Evolutionary conservation across 2,113 vertebrate genomes (phyloP), one percentile per base, ranked within the genome.

Genomic region (Percina caprodes): DNA sequence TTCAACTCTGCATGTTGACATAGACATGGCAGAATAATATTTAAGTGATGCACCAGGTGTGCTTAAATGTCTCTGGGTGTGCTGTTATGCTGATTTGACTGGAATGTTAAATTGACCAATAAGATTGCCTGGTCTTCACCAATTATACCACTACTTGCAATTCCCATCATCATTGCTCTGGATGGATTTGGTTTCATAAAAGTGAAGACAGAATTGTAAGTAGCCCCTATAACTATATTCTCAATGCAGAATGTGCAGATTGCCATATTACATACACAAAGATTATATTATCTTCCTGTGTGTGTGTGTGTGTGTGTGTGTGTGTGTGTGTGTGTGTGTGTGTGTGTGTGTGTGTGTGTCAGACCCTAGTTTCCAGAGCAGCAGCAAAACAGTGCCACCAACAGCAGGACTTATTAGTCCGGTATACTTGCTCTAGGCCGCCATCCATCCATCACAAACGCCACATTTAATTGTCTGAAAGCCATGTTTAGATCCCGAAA

Each of bases 391-490:
- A 91, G 93, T 92, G 87, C 88, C 91, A 79, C 71, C 77, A 78
- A 87, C 85, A 83, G 90, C 90, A 86, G n/a, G 0, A 83, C 73
- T 79, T 87, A 88, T 91, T 90, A 86, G 79, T 39, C 80, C 68
- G 11, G 69, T 78, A 61, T 24, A 79, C 67, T 85, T 63, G 70
- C 51, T 60, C 51, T 60, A 46, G 61, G 39, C 68, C 58, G 81
- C 79, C 88, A 83, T 91, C 91, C 94, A 97, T 97, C 95, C 93
- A 96, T 98, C 97, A 96, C 90, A 79, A 87, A 93, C 85, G 94
- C 94, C 95, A 87, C 95, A 96, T 94, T 93, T 96, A 93, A 92
- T 94, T 93, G 88, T 86, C 70, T 83, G 79, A 94, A 95, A 93
- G 87, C 94, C 94, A 95, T 95, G 95, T 91, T 94, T 92, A 95